phyloP scores from a whole-genome alignment of 1,140 invertebrate genomes.

The Aphaenogaster rudis region DNA sequence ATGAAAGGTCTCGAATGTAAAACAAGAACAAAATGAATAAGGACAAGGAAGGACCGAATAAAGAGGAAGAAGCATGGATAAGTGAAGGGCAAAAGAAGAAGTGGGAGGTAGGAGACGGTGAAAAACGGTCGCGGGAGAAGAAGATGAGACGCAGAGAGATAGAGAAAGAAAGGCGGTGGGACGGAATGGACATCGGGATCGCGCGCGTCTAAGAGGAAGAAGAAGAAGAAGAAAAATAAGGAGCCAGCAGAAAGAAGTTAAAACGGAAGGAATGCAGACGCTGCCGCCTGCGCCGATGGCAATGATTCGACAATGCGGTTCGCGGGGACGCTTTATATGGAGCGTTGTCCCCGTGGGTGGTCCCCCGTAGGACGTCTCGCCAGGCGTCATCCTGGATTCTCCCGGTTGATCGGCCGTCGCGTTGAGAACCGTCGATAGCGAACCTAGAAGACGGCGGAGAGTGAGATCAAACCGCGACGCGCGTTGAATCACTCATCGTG shows the following conservation, averaged over 20 bases:
- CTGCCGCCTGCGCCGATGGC: conserved; percentile 74
- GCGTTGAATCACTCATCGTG: conserved; percentile 84
- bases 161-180: conserved; percentile 62
- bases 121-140: conserved; percentile 54
- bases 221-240: conserved; percentile 75
- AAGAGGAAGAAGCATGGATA: conserved; percentile 58
- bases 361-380: conserved; percentile 80
- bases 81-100: conserved; percentile 67
- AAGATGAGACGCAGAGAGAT: conserved; percentile 45
- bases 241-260: conserved; percentile 75
- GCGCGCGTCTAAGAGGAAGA: conserved; percentile 68
- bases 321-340: conserved; percentile 83
- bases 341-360: conserved; percentile 85
- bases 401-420: conserved; percentile 69
- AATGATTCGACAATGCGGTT: conserved; percentile 78
- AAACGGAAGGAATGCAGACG: conserved; percentile 79
- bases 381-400: conserved; percentile 78
- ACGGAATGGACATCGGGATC: conserved; percentile 64
- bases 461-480: conserved; percentile 79
- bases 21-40: conserved; percentile 36
- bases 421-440: conserved; percentile 79
- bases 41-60: neutral
- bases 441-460: conserved; percentile 74
- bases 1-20: conserved; percentile 20
- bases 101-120: conserved; percentile 52